A percentile compares a stretch with the other conserved stretches of the same genome.
phyloP scores from a whole-genome alignment of 2,797 vertebrate species.

The Masticophis lateralis region DNA sequence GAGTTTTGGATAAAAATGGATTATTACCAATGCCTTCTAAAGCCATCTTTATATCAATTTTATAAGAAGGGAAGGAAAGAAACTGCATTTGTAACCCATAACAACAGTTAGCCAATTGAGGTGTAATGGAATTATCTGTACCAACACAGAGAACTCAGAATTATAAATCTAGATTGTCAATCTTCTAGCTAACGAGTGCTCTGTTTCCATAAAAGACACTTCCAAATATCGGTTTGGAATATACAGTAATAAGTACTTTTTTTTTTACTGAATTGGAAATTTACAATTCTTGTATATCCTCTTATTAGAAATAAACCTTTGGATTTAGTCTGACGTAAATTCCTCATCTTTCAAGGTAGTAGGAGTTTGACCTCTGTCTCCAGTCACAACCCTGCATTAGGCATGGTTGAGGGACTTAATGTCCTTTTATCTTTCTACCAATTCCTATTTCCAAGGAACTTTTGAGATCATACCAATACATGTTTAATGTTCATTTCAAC shows the following conservation, averaged over 20 bases:
- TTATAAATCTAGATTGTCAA: constrained; percentile 39
- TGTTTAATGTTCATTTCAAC: constrained; percentile 59
- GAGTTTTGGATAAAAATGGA: background rate
- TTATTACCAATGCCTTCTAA: background rate
- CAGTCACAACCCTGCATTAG: constrained; percentile 75
- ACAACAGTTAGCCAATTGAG: background rate
- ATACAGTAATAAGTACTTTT: constrained; percentile 35
- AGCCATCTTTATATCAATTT: background rate
- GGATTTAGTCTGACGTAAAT: constrained; percentile 67
- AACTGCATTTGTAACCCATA: background rate
- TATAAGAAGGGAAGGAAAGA: background rate
- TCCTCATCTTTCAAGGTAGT: constrained; percentile 74
- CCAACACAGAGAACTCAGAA: background rate
- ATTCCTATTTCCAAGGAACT: constrained; percentile 66
- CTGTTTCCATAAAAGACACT: constrained; percentile 56
- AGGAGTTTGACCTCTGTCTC: constrained; percentile 72
- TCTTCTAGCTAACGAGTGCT: constrained; percentile 63
- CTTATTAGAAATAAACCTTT: constrained; percentile 66
- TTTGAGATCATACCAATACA: constrained; percentile 40
- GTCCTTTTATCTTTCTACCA: constrained; percentile 68
- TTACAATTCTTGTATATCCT: constrained; percentile 73
- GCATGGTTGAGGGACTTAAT: constrained; percentile 75
- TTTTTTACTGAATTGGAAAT: constrained; percentile 66
- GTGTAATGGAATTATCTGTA: background rate
- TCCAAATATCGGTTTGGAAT: constrained; percentile 66